Evolutionary conservation across 2,888 invertebrate species (phyloP), one percentile per base, ranked within the genome.

Genomic region (Amphipyra tragopoginis): DNA sequence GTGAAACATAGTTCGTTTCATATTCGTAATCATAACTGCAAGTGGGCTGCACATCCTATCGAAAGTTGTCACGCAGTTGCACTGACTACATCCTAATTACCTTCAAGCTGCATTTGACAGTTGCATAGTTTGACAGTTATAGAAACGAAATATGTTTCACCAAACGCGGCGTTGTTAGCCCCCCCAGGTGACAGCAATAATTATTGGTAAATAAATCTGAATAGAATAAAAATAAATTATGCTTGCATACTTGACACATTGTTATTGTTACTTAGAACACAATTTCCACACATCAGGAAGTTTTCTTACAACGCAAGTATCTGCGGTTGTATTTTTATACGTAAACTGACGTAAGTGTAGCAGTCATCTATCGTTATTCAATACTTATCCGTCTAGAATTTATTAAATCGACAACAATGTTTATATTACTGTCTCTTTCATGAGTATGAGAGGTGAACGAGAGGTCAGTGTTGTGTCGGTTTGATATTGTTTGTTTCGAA

Each of bases 271-370:
- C 49, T 40, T 61, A 55, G 34, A 52, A 33, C 14, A 57, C 34
- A 34, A 61, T 79, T 73, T 66, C 68, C 36, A 62, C 60, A 76
- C 50, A 68, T 11, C 59, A 77, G 70, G 77, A 79, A 76, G 64
- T 38, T 64, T 69, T 62, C 65, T 59, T 69, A 49, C 53, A 60
- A 43, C 47, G 43, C 50, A 58, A 63, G 51, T 45, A 52, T 55
- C 50, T 64, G 63, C 56, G 73, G 79, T 65, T 70, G 38, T 70
- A 75, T 75, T 77, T 76, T 75, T 65, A 61, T 64, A 53, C 70
- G 57, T 62, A 52, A 75, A 69, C 69, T 80, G 79, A 72, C 71
- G 75, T 72, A 75, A 72, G 65, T 70, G 38, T 61, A 72, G 39
- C 64, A 69, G 43, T 44, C 54, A 56, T 72, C 64, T 36, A 72